These are phyloP conservation scores for Echinometra lucunter DNA, from an alignment of 53 echinoderm and acorn worm genomes.

Conservation along the genomic window DNA sequence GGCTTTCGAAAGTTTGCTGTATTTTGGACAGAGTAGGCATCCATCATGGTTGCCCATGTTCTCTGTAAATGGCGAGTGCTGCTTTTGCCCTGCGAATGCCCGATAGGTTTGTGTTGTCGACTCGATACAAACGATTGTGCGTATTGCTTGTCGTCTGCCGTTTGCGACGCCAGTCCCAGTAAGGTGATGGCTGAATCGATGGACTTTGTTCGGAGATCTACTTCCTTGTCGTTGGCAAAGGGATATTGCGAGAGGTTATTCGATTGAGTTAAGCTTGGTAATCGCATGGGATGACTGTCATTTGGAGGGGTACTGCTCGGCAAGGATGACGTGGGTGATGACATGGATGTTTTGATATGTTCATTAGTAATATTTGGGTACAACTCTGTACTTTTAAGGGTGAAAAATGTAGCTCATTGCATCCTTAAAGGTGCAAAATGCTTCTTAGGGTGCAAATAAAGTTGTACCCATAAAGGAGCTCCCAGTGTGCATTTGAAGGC, in stretches of 20 bases:
- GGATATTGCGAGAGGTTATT: background rate
- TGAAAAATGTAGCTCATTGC: no score
- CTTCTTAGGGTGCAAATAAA: no score
- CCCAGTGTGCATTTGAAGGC: no score
- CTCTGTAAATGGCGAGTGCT: conserved; percentile 37
- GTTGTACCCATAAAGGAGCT: no score
- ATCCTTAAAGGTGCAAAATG: no score
- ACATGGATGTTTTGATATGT: background rate
- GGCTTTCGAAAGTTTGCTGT: conserved; percentile 49
- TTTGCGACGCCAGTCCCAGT: conserved; percentile 80
- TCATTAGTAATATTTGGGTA: conserved; percentile 66
- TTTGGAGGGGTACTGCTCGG: background rate
- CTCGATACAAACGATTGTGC: conserved; percentile 71
- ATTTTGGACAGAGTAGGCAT: conserved; percentile 63
- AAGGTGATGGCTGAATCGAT: conserved; percentile 83
- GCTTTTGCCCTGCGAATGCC: conserved; percentile 27
- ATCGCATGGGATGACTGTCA: background rate
- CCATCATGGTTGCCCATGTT: conserved; percentile 55
- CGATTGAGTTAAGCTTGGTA: conserved; percentile 5
- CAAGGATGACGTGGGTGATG: background rate
- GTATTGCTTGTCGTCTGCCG: conserved; percentile 68
- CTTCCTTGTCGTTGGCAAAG: background rate
- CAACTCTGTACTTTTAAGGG: no score
- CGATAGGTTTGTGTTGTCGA: background rate
- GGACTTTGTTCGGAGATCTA: conserved; percentile 64